Evolutionary conservation across 1,140 invertebrate genomes (phyloP), one percentile per base, ranked within the genome.

Genomic region (Hirudo medicinalis): DNA sequence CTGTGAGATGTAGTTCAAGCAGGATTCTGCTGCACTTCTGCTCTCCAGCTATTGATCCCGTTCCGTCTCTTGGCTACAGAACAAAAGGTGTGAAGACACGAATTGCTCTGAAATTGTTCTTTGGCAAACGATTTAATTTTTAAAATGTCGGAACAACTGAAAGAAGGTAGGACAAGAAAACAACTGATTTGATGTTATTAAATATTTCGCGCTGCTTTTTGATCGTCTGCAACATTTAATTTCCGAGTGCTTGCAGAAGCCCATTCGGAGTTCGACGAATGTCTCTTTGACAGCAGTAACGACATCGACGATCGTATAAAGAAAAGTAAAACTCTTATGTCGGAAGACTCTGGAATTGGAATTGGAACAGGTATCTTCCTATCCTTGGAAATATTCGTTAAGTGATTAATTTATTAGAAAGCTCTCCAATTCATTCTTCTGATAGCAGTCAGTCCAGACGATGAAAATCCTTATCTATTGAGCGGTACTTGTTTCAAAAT

Each of bases 301-400:
- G 22, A 22, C 29, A 15, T 49, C 5, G 43, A 25, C 29, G 57
- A 63, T 63, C 22, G 22, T 22, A 63, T 63, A 13, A 63, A 63
- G 29, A 63, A 63, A 63, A 63, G 57, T 32, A 63, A 22, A 63
- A 63, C 57, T 63, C 57, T 63, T 22, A 22, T 63, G 22, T 63
- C 57, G 29, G 57, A 63, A 63, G 57, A 63, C 57, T 63, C 57
- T 63, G 57, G 57, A 25, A 63, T 63, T 63, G 57, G 57, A 63
- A 25, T 63, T 32, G 57, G 57, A 0, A 49, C 43, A 49, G 43
- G 43, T 49, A 25, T 63, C 4, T 9, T 63, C 22, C 57, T 8
- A 63, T 15, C 3, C 2, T 57, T n/a, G 20, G 20, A 2, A 57
- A 57, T 57, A 32, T 63, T 22, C 29, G 29, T 63, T 63, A 32